Base-by-base conservation (phyloP, 2,888 invertebrate genomes). In the Dryadula phaetusa region DNA sequence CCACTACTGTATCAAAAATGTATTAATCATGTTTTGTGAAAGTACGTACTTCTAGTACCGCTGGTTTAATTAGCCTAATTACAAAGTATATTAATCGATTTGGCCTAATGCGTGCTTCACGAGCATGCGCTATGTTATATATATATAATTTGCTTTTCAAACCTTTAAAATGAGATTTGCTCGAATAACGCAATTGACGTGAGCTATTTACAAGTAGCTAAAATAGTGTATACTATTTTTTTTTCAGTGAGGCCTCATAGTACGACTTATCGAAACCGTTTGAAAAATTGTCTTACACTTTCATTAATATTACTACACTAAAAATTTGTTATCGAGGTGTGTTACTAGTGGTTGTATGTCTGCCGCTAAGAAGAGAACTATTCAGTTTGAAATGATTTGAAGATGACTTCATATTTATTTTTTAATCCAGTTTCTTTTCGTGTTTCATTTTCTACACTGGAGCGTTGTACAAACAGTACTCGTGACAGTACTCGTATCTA, bases 51-150 rank as follows among this genome's bases (percentile, higher is more conserved):
- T 28, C 6, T n/a, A 14, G 16, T n/a, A 25, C 7, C 5, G n/a
- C 25, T n/a, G 7, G 14, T 25, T 22, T 47, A 49, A 28, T 49
- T 49, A n/a, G 8, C n/a, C 49, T 49, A 49, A 49, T 49, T 49
- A 49, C 14, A 3, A 28, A 28, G 16, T 16, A 20, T 5, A 22
- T 22, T 47, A 20, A 47, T 47, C 47, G 47, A 47, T 14, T 14
- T 6, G 14, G 20, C 22, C 22, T 6, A 12, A 6, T 20, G 47
- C 47, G 47, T 22, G 47, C 44, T 47, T 22, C 49, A 25, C n/a
- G 25, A 49, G 49, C 28, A 3, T 4, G 49, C 25, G 49, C 16
- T 16, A 8, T 52, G 16, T n/a, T 28, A n/a, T 49, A 7, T 4
- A 7, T 25, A 7, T 5, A n/a, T 32, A 8, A 10, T 52, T 52